These are phyloP conservation scores for Sitobion miscanthi DNA, from an alignment of 1,140 invertebrate genomes.

Conservation along the genomic window DNA sequence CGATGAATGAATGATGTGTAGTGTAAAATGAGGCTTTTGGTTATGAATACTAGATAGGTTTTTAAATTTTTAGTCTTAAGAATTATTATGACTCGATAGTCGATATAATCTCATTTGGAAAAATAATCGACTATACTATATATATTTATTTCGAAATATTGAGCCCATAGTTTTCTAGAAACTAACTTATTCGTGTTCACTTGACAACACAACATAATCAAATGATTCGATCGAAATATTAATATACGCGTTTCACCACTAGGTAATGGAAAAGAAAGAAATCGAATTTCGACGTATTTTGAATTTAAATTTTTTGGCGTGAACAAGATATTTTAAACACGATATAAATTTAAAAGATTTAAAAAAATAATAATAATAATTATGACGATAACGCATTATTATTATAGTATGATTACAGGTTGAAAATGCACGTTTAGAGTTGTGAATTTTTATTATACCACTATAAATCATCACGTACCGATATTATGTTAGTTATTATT, in stretches of 20 bases:
- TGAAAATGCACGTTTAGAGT: neutral
- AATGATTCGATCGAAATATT: constrained; percentile 13
- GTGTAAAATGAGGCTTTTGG: neutral
- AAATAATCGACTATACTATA: neutral
- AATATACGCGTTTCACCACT: neutral
- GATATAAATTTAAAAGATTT: neutral
- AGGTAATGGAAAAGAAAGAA: neutral
- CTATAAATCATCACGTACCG: neutral
- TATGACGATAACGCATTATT: neutral
- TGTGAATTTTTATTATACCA: neutral
- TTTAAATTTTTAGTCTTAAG: neutral
- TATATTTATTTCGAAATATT: neutral
- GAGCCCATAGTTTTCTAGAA: neutral
- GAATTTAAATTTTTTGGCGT: neutral
- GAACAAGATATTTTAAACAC: neutral
- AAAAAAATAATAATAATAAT: neutral
- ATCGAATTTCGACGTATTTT: neutral
- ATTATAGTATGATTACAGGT: neutral
- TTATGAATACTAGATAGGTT: neutral
- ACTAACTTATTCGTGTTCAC: neutral
- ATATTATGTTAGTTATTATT: neutral
- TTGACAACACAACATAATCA: neutral
- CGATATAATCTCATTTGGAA: neutral
- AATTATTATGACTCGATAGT: neutral
- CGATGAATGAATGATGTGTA: neutral